These are phyloP conservation scores for Escarpia spicata DNA, from an alignment of 2,888 invertebrate species.

Conservation along the genomic window DNA sequence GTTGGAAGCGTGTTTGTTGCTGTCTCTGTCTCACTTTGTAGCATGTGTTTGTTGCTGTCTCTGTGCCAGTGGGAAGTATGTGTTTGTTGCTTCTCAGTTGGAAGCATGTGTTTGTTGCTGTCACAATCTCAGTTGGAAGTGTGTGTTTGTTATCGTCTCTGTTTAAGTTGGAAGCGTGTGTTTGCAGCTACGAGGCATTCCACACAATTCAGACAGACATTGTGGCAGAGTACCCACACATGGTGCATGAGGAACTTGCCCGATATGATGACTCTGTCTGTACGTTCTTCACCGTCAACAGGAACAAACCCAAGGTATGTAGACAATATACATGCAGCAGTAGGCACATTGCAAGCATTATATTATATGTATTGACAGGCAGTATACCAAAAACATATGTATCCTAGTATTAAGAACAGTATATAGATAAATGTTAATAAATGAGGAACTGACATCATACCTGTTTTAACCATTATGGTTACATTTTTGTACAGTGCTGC, in stretches of 20 bases:
- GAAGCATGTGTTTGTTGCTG: conserved; percentile 21
- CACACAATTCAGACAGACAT: conserved; percentile 58
- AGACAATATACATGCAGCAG: neutral
- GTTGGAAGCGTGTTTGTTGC: too few relatives aligned
- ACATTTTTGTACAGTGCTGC: neutral
- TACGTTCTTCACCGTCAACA: conserved; percentile 54
- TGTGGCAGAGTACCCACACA: conserved; percentile 58
- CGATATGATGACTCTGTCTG: conserved; percentile 58
- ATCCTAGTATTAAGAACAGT: too few relatives aligned
- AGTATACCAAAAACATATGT: too few relatives aligned
- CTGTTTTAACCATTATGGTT: too few relatives aligned
- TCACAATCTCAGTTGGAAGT: neutral
- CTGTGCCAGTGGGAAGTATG: neutral
- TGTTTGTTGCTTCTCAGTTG: conserved; percentile 14
- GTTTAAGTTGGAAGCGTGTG: neutral
- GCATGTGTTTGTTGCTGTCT: neutral
- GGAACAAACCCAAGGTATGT: conserved; percentile 49
- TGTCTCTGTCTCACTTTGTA: neutral
- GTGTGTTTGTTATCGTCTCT: neutral
- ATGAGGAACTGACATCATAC: too few relatives aligned
- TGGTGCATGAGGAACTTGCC: conserved; percentile 57
- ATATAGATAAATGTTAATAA: too few relatives aligned
- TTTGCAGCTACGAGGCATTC: conserved; percentile 57
- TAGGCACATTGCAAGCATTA: neutral
- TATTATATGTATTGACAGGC: neutral